A percentile compares a stretch with the other conserved stretches of the same genome.
Conservation (phyloP, 2,113 vertebrate species). For the Sitta europaea region DNA sequence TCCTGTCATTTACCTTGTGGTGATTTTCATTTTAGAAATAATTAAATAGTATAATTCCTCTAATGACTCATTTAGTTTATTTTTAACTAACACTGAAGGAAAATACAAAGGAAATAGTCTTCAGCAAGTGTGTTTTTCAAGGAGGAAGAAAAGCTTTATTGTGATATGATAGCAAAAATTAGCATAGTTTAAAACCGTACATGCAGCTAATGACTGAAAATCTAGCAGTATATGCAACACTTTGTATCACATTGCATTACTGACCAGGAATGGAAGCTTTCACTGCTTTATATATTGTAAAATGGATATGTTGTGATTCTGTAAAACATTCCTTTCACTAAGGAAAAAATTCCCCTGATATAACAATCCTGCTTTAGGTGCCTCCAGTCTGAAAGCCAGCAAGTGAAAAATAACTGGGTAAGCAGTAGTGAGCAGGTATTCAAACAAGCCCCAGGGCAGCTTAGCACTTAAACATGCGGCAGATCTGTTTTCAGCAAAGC, state of each 20-base stretch:
- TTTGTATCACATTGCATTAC: neutral
- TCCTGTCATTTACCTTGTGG: conserved; percentile 38
- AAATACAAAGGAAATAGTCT: conserved; percentile 38
- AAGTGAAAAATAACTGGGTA: neutral
- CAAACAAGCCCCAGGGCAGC: conserved; percentile 30
- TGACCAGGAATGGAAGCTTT: neutral
- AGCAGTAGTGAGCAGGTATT: conserved; percentile 38
- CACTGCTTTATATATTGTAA: neutral
- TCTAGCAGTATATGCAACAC: neutral
- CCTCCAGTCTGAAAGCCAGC: neutral
- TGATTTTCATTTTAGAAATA: conserved; percentile 35
- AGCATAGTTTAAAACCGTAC: neutral
- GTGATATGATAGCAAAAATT: neutral
- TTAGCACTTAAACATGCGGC: neutral
- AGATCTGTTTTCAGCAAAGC: conserved; percentile 30
- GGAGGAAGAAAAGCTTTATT: neutral
- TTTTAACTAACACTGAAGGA: conserved; percentile 45
- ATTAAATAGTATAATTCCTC: conserved; percentile 17
- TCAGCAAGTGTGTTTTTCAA: neutral
- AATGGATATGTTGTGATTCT: neutral
- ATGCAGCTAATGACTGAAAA: neutral
- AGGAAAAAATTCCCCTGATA: neutral
- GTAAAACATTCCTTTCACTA: neutral
- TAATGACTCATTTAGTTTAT: conserved; percentile 47
- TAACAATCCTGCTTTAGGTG: neutral